Evolutionary conservation across 2,888 invertebrate genomes (phyloP), one percentile per base, ranked within the genome.

Genomic region (Acleris sparsana): DNA sequence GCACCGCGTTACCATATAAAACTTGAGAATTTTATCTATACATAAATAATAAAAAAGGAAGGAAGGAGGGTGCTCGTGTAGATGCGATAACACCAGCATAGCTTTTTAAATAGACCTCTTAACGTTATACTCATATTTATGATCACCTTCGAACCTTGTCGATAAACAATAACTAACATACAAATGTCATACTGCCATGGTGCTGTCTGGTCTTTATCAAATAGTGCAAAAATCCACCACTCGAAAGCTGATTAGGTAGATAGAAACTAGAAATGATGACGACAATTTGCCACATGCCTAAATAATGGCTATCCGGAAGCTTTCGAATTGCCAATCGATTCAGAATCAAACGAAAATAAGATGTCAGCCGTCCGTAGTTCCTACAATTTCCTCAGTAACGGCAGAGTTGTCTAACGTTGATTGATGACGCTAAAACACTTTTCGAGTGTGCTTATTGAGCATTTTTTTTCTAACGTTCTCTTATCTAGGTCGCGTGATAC

Each of bases 341-440:
- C 22, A 13, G 58, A 18, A 25, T 46, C 53, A 52, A 49, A 66
- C 20, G 51, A 61, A 66, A 61, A 65, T 56, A 61, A 46, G 51
- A 57, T 61, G 61, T 66, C n/a, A 16, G 65, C 51, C 43, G 18
- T 4, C n/a, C 49, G 43, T 48, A 59, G 43, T 64, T 64, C 51
- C 51, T 20, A 18, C 61, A 61, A 44, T 52, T 53, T 52, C 44
- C 55, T 61, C 33, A 61, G 61, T 61, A 61, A 56, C 56, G 39
- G 16, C 56, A 57, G 25, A 46, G 51, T 61, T 56, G 44, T 52
- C 61, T 29, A 29, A 29, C 33, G 18, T 66, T 66, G 62, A 62
- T 66, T 57, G 66, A 66, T 62, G 56, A 29, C 29, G 61, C 11
- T 39, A 46, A 46, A 52, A 60, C 46, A 53, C 52, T 25, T 20